phyloP scores from a whole-genome alignment of 2,797 vertebrate genomes.

The Nannoperca obscura region DNA sequence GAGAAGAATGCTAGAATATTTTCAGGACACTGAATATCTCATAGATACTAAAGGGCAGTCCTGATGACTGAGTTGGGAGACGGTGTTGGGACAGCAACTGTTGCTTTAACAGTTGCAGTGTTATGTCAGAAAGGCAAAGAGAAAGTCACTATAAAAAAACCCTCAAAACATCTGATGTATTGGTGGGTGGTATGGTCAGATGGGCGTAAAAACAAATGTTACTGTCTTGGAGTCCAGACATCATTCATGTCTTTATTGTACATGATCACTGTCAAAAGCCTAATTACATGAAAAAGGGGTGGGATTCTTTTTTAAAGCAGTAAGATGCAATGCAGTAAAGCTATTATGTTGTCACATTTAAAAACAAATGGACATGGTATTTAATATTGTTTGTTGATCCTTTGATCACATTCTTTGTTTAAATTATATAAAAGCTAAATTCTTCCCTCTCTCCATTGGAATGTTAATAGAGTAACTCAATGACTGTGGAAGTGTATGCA shows the following conservation, averaged over 20 bases:
- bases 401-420: background rate
- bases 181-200: background rate
- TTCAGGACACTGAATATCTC: background rate
- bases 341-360: background rate
- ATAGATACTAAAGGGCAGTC: background rate
- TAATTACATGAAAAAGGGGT: too few relatives aligned
- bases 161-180: background rate
- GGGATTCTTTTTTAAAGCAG: background rate
- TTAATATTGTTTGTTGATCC: constrained; percentile 21
- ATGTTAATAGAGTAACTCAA: background rate
- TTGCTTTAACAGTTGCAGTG: constrained; percentile 19
- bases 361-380: background rate
- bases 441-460: background rate
- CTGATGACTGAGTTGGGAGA: background rate
- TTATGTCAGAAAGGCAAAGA: constrained; percentile 4
- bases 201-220: background rate
- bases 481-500: constrained; percentile 40
- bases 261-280: background rate
- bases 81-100: constrained; percentile 14
- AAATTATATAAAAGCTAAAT: constrained; percentile 1
- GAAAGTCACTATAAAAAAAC: background rate
- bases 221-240: background rate
- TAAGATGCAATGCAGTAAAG: background rate
- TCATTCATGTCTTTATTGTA: background rate
- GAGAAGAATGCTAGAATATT: background rate